These are phyloP conservation scores for Campoletis sonorensis DNA, from an alignment of 1,140 invertebrate species.

Conservation along the genomic window DNA sequence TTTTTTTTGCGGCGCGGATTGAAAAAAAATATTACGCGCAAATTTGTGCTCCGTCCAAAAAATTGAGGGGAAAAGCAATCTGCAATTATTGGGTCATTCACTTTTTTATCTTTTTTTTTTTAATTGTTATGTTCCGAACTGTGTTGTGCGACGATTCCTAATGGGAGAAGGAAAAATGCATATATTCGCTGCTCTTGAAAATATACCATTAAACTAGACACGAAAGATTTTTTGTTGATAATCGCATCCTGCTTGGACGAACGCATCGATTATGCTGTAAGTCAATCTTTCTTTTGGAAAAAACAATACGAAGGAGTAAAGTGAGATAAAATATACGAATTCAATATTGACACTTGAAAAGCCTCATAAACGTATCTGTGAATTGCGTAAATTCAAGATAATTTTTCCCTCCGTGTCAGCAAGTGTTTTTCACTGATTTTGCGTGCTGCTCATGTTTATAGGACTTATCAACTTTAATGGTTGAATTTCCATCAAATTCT, in stretches of 20 bases:
- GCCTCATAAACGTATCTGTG: background rate
- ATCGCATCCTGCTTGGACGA: conserved; percentile 11
- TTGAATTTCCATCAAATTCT: no score
- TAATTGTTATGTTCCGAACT: background rate
- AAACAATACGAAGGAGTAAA: conserved; percentile 21
- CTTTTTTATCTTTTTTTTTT: background rate
- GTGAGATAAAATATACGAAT: background rate
- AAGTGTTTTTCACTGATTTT: no score
- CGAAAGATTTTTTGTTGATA: conserved; percentile 29
- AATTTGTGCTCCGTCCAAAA: background rate
- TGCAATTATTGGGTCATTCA: background rate
- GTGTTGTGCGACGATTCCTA: background rate
- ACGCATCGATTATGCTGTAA: conserved; percentile 39
- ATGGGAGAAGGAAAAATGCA: background rate
- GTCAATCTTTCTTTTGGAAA: conserved; percentile 46
- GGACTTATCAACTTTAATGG: no score
- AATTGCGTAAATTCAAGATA: background rate
- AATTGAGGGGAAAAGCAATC: background rate
- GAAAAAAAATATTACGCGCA: background rate
- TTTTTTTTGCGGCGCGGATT: background rate
- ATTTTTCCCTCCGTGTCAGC: no score
- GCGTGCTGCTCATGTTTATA: no score
- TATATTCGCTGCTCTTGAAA: background rate
- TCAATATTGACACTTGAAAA: background rate
- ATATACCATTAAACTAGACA: background rate